Conservation (phyloP, 2,888 invertebrate genomes). For the Abscondita cerata region DNA sequence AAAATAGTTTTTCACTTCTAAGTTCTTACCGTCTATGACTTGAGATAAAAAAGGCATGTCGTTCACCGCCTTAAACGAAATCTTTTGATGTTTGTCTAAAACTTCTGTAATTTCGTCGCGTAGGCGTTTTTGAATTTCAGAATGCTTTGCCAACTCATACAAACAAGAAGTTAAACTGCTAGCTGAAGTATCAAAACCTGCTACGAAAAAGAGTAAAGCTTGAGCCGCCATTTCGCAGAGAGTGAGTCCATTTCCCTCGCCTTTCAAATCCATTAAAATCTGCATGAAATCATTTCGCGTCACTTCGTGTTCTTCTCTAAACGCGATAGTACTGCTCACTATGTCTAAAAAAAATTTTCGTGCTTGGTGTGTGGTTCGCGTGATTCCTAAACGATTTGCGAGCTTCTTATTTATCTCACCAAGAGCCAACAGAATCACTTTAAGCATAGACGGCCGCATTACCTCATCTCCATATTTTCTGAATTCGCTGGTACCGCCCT, state of each 20-base stretch:
- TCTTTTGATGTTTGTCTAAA: constrained; percentile 51
- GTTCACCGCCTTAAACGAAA: constrained; percentile 59
- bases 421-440: constrained; percentile 17
- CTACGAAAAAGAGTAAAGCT: constrained; percentile 47
- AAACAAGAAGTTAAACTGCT: constrained; percentile 49
- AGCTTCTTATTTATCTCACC: background rate
- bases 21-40: constrained; percentile 52
- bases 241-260: background rate
- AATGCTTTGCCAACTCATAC: constrained; percentile 52
- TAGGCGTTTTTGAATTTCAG: constrained; percentile 55
- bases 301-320: constrained; percentile 37
- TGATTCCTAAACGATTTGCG: background rate
- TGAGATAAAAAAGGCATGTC: constrained; percentile 61
- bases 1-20: background rate
- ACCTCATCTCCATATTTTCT: constrained; percentile 36
- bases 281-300: constrained; percentile 55
- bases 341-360: constrained; percentile 41
- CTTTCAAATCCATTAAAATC: constrained; percentile 47
- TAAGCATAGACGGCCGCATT: constrained; percentile 29
- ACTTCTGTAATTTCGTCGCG: constrained; percentile 56
- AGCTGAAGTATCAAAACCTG: constrained; percentile 56
- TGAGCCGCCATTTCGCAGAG: constrained; percentile 32
- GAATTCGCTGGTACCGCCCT: constrained; percentile 61
- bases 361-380: constrained; percentile 23
- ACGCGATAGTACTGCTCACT: constrained; percentile 39